These are phyloP conservation scores for Heterohyrax brucei DNA, from an alignment of 2,797 vertebrate genomes.

Conservation along the genomic window DNA sequence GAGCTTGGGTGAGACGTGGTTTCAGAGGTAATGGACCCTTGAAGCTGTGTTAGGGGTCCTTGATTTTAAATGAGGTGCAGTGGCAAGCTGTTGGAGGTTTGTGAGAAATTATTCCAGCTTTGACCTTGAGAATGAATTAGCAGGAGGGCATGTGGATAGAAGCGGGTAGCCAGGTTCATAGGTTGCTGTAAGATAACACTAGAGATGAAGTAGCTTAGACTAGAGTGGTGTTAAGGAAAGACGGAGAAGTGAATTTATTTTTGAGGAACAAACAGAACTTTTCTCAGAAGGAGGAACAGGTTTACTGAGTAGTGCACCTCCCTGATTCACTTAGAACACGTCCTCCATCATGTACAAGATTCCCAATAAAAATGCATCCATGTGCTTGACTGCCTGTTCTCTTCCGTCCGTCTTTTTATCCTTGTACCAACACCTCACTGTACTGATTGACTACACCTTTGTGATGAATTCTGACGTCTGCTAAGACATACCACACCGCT, in stretches of 20 bases:
- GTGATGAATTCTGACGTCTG: background rate
- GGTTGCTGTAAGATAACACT: background rate
- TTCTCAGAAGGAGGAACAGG: background rate
- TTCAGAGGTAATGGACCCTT: background rate
- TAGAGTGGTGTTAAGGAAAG: background rate
- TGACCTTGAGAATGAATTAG: background rate
- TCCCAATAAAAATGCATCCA: background rate
- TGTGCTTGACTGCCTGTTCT: background rate
- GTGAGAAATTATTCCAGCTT: background rate
- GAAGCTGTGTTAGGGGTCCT: background rate
- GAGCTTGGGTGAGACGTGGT: background rate
- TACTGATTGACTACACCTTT: background rate
- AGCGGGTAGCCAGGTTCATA: background rate
- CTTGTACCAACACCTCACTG: background rate
- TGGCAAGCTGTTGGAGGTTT: background rate
- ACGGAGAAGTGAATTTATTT: background rate
- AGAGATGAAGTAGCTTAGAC: background rate
- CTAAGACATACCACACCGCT: background rate
- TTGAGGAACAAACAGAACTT: constrained; percentile 8
- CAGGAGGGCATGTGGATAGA: background rate
- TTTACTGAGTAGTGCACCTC: background rate
- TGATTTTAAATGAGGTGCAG: background rate
- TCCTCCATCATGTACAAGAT: background rate
- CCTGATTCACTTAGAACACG: background rate
- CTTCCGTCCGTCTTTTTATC: background rate